These are phyloP conservation scores for Lucilia sericata DNA, from an alignment of 1,140 invertebrate genomes.

Conservation along the genomic window DNA sequence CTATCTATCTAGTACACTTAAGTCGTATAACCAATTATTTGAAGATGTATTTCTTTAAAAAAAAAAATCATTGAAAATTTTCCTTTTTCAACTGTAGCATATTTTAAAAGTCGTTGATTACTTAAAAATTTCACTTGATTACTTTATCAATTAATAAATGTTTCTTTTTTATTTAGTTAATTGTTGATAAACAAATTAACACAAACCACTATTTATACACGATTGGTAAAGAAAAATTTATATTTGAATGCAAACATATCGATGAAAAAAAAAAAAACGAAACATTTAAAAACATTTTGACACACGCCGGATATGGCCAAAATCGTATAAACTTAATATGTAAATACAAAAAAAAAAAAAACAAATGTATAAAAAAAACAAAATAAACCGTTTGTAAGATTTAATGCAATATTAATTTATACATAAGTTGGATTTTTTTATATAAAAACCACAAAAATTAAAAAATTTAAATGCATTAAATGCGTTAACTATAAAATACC, in stretches of 20 bases:
- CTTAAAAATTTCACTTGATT: not conserved
- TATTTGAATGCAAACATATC: constrained; percentile 10
- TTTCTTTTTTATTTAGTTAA: not conserved
- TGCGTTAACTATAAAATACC: not conserved
- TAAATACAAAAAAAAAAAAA: not conserved
- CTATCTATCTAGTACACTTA: no score
- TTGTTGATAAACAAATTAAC: constrained; percentile 11
- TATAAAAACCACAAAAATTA: not conserved
- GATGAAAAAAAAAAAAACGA: not conserved
- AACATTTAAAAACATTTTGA: constrained; percentile 40
- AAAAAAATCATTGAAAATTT: no score
- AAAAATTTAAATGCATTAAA: constrained; percentile 19
- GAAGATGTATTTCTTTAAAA: no score
- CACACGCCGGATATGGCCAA: constrained; percentile 47
- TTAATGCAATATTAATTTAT: not conserved
- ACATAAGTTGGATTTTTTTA: not conserved
- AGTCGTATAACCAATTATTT: no score
- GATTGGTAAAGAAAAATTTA: not conserved
- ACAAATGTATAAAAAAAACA: not conserved
- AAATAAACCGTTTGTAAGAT: constrained; percentile 13
- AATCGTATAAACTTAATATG: constrained; percentile 23
- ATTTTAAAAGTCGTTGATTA: not conserved
- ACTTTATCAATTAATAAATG: constrained; percentile 17
- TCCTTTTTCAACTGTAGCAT: no score
- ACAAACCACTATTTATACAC: no score